Evolutionary conservation across 1,140 invertebrate genomes (phyloP), one percentile per base, ranked within the genome.

Genomic region (Magallana gigas): DNA sequence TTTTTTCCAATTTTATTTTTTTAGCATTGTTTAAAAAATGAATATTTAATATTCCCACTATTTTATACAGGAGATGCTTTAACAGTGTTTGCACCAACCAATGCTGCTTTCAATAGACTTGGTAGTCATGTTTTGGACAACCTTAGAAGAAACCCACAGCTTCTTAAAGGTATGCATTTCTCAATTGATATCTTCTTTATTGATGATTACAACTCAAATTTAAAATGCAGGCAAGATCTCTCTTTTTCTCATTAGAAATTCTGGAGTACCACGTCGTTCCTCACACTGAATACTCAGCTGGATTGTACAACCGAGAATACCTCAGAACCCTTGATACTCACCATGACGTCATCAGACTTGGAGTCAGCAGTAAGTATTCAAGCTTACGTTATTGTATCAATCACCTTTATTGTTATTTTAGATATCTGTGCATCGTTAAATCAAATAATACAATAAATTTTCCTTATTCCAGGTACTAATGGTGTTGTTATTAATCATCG

Each of bases 61-160:
- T n/a, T 36, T 36, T 36, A 14, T 85, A 6, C 58, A 90, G 90
- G 85, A 59, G 84, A 91, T 60, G 87, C 56, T 48, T 29, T 91
- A 64, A 98, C 97, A 2, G 96, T 98, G 84, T 98, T 98, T 91
- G 97, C 97, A 0, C 97, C 97, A 5, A 98, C 97, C 0, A 97
- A 98, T 94, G 97, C 97, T 93, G 97, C 97, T 1, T 98, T 98
- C 92, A 96, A 23, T 68, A 62, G 14, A 93, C 85, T 92, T 29
- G 80, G 68, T 12, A 56, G 23, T 57, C 23, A 18, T 18, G 57
- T 88, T 36, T 36, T 91, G 1, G 68, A 18, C 62, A 64, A 64
- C 5, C 62, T 64, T 1, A 14, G 1, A 4, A 64, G 18, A 1
- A 64, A 64, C 62, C 62, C 62, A 64, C 62, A 14, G 18, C 18